Base-by-base conservation (phyloP, 2,113 vertebrate genomes). In the Bufo gargarizans region DNA sequence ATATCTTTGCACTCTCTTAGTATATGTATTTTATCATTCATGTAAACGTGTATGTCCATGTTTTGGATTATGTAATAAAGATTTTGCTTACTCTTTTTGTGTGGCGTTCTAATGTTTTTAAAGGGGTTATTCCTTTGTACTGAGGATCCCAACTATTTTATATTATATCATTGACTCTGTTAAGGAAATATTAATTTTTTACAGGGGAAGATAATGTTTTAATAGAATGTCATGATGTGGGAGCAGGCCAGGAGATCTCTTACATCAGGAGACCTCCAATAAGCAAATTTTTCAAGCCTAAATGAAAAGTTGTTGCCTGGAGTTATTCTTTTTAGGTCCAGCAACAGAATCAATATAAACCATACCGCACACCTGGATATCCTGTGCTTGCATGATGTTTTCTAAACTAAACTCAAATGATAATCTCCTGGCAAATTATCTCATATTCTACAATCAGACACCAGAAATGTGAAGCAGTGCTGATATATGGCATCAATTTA, bases 401-500 rank as follows among this genome's bases (percentile, higher is more conserved):
- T 74, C 71, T 45, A 74, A 74, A 47, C 13, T 8, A 10, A 74
- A 47, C 43, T 74, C 43, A 19, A 74, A 11, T 43, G 12, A 22
- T 80, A 78, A 76, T 76, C 47, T 78, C 77, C 77, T 78, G 50
- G 50, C 77, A 56, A 56, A 78, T 78, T 22, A 78, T 56, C 50
- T 78, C 33, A 78, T 78, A 78, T 76, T 76, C 45, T 76, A 19
- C 8, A 76, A 76, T 55, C 47, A 55, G 50, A 80, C 53, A 80
- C 55, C 53, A 43, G 53, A 33, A 80, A 58, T 17, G 55, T 33
- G 22, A 16, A 80, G 43, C 77, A 11, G 77, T 6, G 20, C 77
- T 80, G 77, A 80, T 80, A 59, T 33, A 45, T 43, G 22, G 33
- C 55, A 81, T 81, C 55, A 81, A 58, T 81, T 81, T 61, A 81